These are phyloP conservation scores for Papilio dardanus DNA, from an alignment of 1,140 invertebrate genomes.

Conservation along the genomic window DNA sequence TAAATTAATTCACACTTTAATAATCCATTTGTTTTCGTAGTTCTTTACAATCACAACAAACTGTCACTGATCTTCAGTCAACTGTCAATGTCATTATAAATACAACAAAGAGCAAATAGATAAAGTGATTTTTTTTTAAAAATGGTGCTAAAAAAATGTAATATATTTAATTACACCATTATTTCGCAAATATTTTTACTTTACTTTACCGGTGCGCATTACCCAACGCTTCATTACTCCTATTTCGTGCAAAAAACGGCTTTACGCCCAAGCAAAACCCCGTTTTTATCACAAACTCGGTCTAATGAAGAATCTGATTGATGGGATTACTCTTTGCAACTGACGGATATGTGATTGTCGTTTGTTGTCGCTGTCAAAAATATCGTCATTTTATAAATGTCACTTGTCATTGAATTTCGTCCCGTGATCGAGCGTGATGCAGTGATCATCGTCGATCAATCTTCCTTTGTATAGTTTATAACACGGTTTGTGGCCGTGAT, in stretches of 20 bases:
- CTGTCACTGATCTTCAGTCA: not conserved
- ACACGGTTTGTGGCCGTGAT: not conserved
- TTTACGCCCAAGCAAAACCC: no score
- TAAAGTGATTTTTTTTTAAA: no score
- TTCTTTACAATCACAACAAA: slow-evolving; percentile 12
- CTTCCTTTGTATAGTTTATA: not conserved
- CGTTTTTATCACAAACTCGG: no score
- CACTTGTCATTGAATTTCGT: not conserved
- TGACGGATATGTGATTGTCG: not conserved
- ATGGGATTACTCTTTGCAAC: not conserved
- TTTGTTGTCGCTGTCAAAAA: not conserved
- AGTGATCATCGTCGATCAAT: not conserved
- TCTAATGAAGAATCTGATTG: no score
- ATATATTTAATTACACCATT: no score
- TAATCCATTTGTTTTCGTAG: slow-evolving; percentile 34
- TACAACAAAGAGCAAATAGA: not conserved
- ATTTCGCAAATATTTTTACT: no score
- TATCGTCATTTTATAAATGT: not conserved
- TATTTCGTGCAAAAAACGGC: no score
- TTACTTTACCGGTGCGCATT: no score
- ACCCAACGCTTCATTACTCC: no score
- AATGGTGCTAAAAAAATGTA: no score
- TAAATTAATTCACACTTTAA: slow-evolving; percentile 36
- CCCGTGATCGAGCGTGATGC: not conserved
- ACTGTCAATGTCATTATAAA: not conserved